Base-by-base conservation (phyloP, 1,140 invertebrate genomes). In the Bombus confusus region DNA sequence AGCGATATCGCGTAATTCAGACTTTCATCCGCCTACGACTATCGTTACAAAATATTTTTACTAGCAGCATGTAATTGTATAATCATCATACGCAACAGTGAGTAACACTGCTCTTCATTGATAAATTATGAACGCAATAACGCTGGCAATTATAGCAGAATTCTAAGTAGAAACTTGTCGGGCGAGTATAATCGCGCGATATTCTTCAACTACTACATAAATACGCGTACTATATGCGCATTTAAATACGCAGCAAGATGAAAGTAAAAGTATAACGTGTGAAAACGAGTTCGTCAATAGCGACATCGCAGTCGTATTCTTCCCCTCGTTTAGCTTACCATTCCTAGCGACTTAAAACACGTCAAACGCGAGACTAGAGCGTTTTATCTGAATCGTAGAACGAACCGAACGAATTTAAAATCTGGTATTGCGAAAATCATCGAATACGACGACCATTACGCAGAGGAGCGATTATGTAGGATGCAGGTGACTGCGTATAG, bases 341-440 rank as follows among this genome's bases (percentile, higher is more conserved):
- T 5, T 47, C 13, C 10, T 2, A 39, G 28, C 25, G 2, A 59
- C 25, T 57, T 62, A 31, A 79, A 66, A 72, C 39, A 18, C 59
- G 22, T 10, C 57, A 59, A 59, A 43, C 62, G 62, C 31, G 25
- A 72, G 31, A 64, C 52, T 71, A 31, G 37, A 59, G 71, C 83
- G 5, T 52, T 69, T 72, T 41, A 18, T 64, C 39, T 1, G 0
- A 31, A 39, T 79, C 15, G 18, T 52, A 52, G 18, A 52, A 52
- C 47, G 18, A 52, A 52, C 47, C 18, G 47, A 52, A 52, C 47
- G 5, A 52, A 52, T 6, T 5, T 0, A 59, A 84, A 84, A 84
- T 84, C 76, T 85, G 52, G 31, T 64, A 31, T 80, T 80, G 39
- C 68, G 57, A 85, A 80, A 85, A 85, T 85, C 68, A 68, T 80